Percentiles rank a stretch among this genome's conserved stretches.
phyloP scores from a whole-genome alignment of 2,113 vertebrate species.

The Isurus oxyrinchus region DNA sequence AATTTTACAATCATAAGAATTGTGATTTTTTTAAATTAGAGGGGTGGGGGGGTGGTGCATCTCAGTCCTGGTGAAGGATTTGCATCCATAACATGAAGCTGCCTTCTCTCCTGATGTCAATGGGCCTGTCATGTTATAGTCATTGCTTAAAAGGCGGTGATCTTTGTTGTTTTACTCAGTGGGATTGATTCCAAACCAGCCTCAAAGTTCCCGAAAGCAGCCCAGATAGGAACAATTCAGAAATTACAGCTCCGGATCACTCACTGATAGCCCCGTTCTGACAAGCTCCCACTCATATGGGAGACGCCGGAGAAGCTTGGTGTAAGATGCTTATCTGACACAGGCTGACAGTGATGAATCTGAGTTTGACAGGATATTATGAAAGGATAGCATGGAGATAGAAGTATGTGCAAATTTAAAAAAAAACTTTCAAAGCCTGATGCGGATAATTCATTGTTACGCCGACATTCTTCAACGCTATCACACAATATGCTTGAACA shows the following conservation, averaged over 20 bases:
- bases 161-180: background rate
- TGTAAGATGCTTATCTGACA: background rate
- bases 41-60: too few species aligned
- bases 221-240: background rate
- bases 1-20: background rate
- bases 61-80: background rate
- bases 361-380: slow-evolving; percentile 32
- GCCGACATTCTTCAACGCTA: background rate
- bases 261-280: background rate
- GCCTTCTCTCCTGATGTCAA: background rate
- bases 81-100: background rate
- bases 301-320: background rate
- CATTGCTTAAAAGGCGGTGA: background rate
- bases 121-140: background rate
- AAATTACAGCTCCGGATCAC: background rate
- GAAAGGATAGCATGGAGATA: background rate
- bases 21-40: background rate
- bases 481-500: background rate
- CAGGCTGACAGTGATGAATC: background rate
- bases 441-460: background rate
- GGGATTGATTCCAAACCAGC: background rate
- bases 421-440: background rate
- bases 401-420: slow-evolving; percentile 19
- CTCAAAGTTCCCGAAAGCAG: background rate
- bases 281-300: background rate